Percentiles rank a stretch among this genome's conserved stretches.
These are phyloP conservation scores for Agelastica alni DNA, from an alignment of 2,888 invertebrate genomes.

Conservation along the genomic window DNA sequence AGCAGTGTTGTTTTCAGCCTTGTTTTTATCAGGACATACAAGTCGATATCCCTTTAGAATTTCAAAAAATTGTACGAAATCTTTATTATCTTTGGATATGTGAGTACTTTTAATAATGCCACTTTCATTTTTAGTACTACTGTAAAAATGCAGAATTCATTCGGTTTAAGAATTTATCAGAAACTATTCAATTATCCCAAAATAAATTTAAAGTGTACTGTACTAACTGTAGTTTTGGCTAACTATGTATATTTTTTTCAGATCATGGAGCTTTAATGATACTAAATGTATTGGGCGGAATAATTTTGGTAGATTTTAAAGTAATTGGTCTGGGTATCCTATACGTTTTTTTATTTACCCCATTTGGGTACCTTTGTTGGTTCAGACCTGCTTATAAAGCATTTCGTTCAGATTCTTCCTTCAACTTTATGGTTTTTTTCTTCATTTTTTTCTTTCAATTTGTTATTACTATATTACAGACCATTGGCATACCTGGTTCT, in stretches of 20 bases:
- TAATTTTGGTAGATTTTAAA: conserved; percentile 74
- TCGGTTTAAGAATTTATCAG: conserved; percentile 13
- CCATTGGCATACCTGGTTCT: conserved; percentile 81
- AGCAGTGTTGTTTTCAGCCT: conserved; percentile 90
- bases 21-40: conserved; percentile 99
- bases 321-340: conserved; percentile 88
- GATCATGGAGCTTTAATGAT: conserved; percentile 87
- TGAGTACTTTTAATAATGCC: conserved; percentile 69
- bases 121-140: no score
- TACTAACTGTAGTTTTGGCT: no score
- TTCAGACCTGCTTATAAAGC: conserved; percentile 99
- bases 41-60: conserved; percentile 97
- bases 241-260: conserved; percentile 61
- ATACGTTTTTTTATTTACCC: conserved; percentile 88
- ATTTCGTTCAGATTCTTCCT: conserved; percentile 97
- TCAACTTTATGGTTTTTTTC: conserved; percentile 99
- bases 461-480: conserved; percentile 83
- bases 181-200: no score
- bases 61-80: conserved; percentile 93
- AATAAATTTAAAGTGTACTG: no score
- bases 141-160: neutral
- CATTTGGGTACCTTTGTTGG: conserved; percentile 98
- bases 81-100: conserved; percentile 97
- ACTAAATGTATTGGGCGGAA: conserved; percentile 83
- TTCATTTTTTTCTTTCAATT: conserved; percentile 98